A percentile compares a stretch with the other conserved stretches of the same genome.
Evolutionary conservation across 2,797 vertebrate genomes (phyloP).

Genomic region (Pelodytes ibericus): DNA sequence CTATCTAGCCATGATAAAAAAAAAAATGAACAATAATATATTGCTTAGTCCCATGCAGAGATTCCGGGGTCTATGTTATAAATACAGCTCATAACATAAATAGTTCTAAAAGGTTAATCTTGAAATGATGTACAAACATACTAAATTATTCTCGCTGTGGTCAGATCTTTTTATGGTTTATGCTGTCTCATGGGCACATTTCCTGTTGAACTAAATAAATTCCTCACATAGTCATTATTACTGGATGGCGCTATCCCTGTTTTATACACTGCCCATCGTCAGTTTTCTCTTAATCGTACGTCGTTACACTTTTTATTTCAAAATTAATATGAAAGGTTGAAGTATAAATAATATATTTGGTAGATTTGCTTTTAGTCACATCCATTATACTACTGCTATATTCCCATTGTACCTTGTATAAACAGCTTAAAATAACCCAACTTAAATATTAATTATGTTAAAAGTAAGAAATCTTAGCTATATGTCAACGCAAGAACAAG

Average conservation of each 20-base stretch:
- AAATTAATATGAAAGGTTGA: slow-evolving; percentile 53
- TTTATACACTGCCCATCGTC: slow-evolving; percentile 4
- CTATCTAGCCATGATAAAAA: too few species aligned
- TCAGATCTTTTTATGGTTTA: not conserved
- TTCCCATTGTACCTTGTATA: slow-evolving; percentile 36
- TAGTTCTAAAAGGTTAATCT: not conserved
- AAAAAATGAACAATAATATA: not conserved
- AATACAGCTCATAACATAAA: not conserved
- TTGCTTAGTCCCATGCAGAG: not conserved
- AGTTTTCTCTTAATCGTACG: slow-evolving; percentile 18
- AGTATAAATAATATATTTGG: slow-evolving; percentile 43
- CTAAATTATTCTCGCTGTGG: slow-evolving; percentile 8
- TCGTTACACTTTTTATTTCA: slow-evolving; percentile 34
- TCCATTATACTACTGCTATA: slow-evolving; percentile 37
- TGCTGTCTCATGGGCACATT: not conserved
- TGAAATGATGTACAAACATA: not conserved
- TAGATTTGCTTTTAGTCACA: slow-evolving; percentile 43
- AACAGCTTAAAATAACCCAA: slow-evolving; percentile 27
- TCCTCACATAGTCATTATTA: not conserved
- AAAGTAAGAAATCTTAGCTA: slow-evolving; percentile 17
- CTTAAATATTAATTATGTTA: slow-evolving; percentile 44
- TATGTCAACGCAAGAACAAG: not conserved
- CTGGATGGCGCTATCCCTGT: slow-evolving; percentile 2
- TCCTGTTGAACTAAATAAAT: slow-evolving; percentile 16
- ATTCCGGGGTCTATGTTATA: not conserved